Evolutionary conservation across 2,888 invertebrate species (phyloP), one percentile per base, ranked within the genome.

Genomic region (Gasteruption jaculator): DNA sequence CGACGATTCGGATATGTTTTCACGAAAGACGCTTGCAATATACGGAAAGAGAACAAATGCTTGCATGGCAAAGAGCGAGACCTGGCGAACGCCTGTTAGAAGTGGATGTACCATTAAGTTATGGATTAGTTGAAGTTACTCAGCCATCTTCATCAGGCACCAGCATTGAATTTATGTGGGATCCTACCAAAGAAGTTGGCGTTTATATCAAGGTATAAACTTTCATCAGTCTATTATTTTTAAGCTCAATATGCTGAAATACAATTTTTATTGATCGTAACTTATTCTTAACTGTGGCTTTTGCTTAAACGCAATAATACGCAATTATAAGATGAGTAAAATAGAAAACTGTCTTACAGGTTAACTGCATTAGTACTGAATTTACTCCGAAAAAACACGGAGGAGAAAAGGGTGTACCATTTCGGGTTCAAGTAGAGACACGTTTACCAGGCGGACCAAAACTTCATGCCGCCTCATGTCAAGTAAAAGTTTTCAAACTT

Each of bases 371-470:
- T 60, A 94, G 94, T 48, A 96, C 96, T 0, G 96, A 96, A 73
- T 96, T 96, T 69, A 96, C 96, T 1, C 91, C 93, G 0, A 95
- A 94, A 71, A 95, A 95, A 64, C 95, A 96, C 71, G 96, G 96
- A 33, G 96, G 96, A 1, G 96, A 96, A 73, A 96, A 96, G 65
- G 96, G 96, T 1, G 95, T 96, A 1, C 95, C 95, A 0, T 96
- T 96, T 74, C 82, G 95, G 33, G 85, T 95, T 50, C 93, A 94
- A 73, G 87, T 96, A 52, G 95, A 95, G 74, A 94, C 94, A 0
- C 86, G 80, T 60, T 73, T 85, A 19, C 80, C 82, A 3, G 74
- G 73, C 14, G 77, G 79, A 12, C 71, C 62, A 48, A 77, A 90
- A n/a, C 74, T 95, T 1, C 92, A 96, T 70, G 91, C 91, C 7